Evolutionary conservation across 2,113 vertebrate species (phyloP), one percentile per base, ranked within the genome.

Genomic region (Coryphaenoides rupestris): DNA sequence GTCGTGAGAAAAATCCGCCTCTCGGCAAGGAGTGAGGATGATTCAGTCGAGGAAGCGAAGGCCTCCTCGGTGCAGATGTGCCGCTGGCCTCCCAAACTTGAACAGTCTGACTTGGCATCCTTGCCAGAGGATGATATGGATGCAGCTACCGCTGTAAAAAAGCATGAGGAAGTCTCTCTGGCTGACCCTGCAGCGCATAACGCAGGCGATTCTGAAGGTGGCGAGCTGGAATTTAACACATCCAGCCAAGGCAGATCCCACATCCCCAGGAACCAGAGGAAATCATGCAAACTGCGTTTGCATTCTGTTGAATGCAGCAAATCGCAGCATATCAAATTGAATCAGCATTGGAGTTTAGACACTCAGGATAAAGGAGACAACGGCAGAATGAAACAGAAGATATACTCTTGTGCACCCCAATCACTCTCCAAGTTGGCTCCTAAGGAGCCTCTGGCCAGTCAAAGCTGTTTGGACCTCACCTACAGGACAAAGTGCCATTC

Each of bases 1-100:
- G 69, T 85, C 23, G 73, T 89, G 21, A 76, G 78, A 69, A 91
- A 88, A 70, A 86, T 89, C 17, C 80, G 77, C 56, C 75, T 90
- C 23, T 90, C 89, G 40, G 63, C 66, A 14, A 28, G 50, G 1
- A 72, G 66, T 73, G 81, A 89, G 47, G 24, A 83, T 21, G 75
- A 86, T 63, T 73, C 71, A 26, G 65, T 73, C 12, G 81, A 81
- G 61, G 71, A 69, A 46, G 72, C 70, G 28, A 88, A 80, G 19
- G 4, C 58, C 3, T 55, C 71, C 7, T 65, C 81, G 21, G 56
- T 69, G 22, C 80, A 78, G 60, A 58, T 28, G 2, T 10, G 5
- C 14, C 50, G 19, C 21, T 79, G 71, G 73, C 75, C 75, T 57
- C 72, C 78, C 0, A 86, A 79, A 46, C 67, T 70, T 45, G 76